These are phyloP conservation scores for Drosophila heteroneura DNA, from an alignment of 2,888 invertebrate species.

Conservation along the genomic window DNA sequence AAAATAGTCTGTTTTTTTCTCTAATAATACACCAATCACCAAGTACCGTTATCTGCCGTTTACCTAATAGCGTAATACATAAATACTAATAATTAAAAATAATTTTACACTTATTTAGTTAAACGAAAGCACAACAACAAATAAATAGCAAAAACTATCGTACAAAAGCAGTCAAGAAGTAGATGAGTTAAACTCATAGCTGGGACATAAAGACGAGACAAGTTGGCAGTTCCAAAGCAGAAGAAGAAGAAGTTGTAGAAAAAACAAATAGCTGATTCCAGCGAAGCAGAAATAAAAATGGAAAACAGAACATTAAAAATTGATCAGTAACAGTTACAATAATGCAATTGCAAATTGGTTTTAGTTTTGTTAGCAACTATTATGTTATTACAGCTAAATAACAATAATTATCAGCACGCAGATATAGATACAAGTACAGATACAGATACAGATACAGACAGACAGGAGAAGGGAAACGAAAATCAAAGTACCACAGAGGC, in stretches of 20 bases:
- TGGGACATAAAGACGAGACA: slow-evolving; percentile 3
- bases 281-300: background rate
- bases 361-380: slow-evolving; percentile 30
- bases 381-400: slow-evolving; percentile 7
- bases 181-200: slow-evolving; percentile 33
- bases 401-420: slow-evolving; percentile 10
- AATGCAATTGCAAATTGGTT: slow-evolving; percentile 22
- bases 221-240: slow-evolving; percentile 38
- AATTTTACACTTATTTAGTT: slow-evolving; percentile 43
- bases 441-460: slow-evolving; percentile 2
- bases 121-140: slow-evolving; percentile 24
- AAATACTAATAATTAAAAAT: slow-evolving; percentile 8
- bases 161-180: slow-evolving; percentile 34
- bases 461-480: slow-evolving; percentile 23
- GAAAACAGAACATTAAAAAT: slow-evolving; percentile 5
- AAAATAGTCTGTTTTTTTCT: slow-evolving; percentile 48
- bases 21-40: slow-evolving; percentile 31
- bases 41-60: slow-evolving; percentile 53
- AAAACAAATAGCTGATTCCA: slow-evolving; percentile 5
- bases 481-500: slow-evolving; percentile 55
- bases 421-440: background rate
- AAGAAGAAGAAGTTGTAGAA: background rate
- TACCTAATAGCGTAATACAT: slow-evolving; percentile 38
- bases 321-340: slow-evolving; percentile 18
- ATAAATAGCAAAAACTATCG: slow-evolving; percentile 41